phyloP scores from a whole-genome alignment of 1,140 invertebrate species.

The Cydia amplana region DNA sequence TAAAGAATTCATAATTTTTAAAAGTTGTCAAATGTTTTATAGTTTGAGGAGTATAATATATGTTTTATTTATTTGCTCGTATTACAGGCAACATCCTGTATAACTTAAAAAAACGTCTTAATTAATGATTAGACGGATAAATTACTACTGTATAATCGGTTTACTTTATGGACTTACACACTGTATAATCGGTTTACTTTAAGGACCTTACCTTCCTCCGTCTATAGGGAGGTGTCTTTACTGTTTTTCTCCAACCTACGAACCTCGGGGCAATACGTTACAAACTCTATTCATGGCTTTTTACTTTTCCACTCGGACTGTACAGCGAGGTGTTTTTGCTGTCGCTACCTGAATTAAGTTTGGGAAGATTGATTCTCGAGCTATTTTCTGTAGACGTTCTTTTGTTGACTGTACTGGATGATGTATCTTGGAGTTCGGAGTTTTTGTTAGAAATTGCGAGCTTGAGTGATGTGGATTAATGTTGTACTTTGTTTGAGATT shows the following conservation, averaged over 20 bases:
- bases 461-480: slow-evolving; percentile 15
- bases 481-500: background rate
- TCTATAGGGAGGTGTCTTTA: background rate
- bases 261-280: slow-evolving; percentile 24
- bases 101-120: too few relatives aligned
- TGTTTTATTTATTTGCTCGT: too few relatives aligned
- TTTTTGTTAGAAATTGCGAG: background rate
- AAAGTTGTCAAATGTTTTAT: too few relatives aligned
- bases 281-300: slow-evolving; percentile 30
- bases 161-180: too few relatives aligned
- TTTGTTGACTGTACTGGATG: slow-evolving; percentile 26
- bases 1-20: too few relatives aligned
- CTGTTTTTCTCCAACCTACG: background rate
- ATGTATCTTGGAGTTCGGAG: slow-evolving; percentile 22
- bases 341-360: slow-evolving; percentile 32
- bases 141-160: too few relatives aligned
- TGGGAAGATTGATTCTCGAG: slow-evolving; percentile 27
- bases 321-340: slow-evolving; percentile 22
- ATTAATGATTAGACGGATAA: too few relatives aligned
- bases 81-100: too few relatives aligned
- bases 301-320: slow-evolving; percentile 14
- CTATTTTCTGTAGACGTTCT: slow-evolving; percentile 15
- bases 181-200: too few relatives aligned
- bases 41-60: too few relatives aligned
- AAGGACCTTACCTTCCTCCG: too few relatives aligned